phyloP scores from a whole-genome alignment of 1,140 invertebrate genomes.

The Papilio polytes region DNA sequence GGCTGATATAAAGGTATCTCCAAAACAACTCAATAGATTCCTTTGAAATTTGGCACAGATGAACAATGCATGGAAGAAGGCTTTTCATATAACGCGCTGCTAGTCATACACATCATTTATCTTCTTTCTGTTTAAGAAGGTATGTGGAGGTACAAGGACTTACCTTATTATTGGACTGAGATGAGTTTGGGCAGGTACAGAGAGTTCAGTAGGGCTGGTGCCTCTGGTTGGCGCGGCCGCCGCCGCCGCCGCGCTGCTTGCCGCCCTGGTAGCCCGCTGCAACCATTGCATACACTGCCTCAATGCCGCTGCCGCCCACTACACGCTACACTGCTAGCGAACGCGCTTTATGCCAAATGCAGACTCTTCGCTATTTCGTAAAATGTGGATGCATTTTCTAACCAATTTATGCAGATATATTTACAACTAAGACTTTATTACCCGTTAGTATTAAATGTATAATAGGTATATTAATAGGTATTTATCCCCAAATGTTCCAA shows the following conservation, averaged over 20 bases:
- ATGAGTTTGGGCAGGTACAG: constrained; percentile 78
- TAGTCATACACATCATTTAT: too few species aligned
- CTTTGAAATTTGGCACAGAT: too few species aligned
- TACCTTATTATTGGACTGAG: constrained; percentile 80
- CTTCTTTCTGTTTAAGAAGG: not conserved
- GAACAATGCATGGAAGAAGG: too few species aligned
- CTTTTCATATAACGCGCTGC: too few species aligned
- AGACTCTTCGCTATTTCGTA: not conserved
- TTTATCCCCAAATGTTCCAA: not conserved
- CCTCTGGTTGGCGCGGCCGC: constrained; percentile 89
- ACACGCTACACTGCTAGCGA: constrained; percentile 2
- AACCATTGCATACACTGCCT: constrained; percentile 53
- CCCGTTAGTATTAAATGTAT: not conserved
- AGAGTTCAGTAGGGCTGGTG: constrained; percentile 89
- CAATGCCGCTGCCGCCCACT: constrained; percentile 19
- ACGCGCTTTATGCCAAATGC: not conserved
- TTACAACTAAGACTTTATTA: constrained; percentile 16
- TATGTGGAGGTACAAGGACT: not conserved
- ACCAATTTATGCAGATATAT: not conserved
- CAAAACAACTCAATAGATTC: too few species aligned
- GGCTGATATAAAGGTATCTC: too few species aligned
- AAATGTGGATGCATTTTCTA: constrained; percentile 9
- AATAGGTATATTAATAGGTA: not conserved
- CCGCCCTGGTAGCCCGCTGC: constrained; percentile 85
- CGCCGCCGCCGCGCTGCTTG: constrained; percentile 87